phyloP scores from a whole-genome alignment of 2,797 vertebrate genomes.

The Gymnoscopelus braueri region DNA sequence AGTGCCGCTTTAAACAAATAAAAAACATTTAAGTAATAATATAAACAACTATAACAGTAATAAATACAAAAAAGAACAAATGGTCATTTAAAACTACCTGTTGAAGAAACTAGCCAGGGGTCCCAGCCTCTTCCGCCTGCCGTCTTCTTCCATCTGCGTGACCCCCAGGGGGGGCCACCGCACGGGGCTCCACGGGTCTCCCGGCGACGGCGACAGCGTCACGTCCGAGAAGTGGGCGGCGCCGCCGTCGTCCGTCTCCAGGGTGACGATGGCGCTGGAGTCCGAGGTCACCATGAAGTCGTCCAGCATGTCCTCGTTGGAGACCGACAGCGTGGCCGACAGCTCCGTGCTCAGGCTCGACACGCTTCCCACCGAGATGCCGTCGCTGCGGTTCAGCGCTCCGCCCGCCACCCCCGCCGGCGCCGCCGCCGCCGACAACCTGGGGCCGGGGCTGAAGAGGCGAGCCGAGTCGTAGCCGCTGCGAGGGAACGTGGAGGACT shows the following conservation, averaged over 20 bases:
- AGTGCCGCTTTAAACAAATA: no score
- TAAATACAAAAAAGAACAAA: no score
- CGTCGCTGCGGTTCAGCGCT: slow-evolving; percentile 84
- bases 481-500: slow-evolving; percentile 90
- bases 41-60: no score
- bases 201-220: slow-evolving; percentile 70
- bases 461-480: slow-evolving; percentile 84
- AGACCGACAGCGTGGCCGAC: slow-evolving; percentile 85
- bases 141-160: slow-evolving; percentile 69
- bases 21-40: no score
- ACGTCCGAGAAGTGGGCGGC: slow-evolving; percentile 81
- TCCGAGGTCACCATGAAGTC: slow-evolving; percentile 90
- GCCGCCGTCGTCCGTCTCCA: slow-evolving; percentile 85
- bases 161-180: slow-evolving; percentile 25
- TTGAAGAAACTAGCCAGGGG: slow-evolving; percentile 87
- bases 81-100: slow-evolving; percentile 70
- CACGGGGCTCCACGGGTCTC: slow-evolving; percentile 55
- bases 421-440: slow-evolving; percentile 22
- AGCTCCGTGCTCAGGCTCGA: slow-evolving; percentile 94
- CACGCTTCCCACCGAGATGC: slow-evolving; percentile 88
- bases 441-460: slow-evolving; percentile 78
- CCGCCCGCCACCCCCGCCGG: slow-evolving; percentile 24
- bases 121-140: slow-evolving; percentile 77
- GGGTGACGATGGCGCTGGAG: slow-evolving; percentile 92
- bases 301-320: slow-evolving; percentile 91